Base-by-base conservation (phyloP, 1,140 invertebrate species). In the Tetramorium simillimum region DNA sequence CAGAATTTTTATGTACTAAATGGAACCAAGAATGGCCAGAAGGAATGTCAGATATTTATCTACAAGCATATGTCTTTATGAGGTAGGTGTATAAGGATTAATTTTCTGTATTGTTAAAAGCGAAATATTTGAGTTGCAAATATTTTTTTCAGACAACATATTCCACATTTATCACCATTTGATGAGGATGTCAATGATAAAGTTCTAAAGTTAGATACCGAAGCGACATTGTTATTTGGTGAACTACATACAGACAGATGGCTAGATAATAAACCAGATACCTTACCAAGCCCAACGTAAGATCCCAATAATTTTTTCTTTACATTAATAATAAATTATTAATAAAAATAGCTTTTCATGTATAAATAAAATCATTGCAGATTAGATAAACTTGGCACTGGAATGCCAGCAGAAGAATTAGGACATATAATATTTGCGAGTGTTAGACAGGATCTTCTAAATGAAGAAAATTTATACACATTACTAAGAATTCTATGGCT, bases 1-100 rank as follows among this genome's bases (percentile, higher is more conserved):
- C 97, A 4, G 93, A 95, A 89, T 95, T 96, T 88, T 93, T 98
- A 60, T 94, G 95, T 46, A 94, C 92, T 16, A 96, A 97, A 85
- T 97, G 97, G 96, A 95, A 95, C 86, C 86, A 94, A 33, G 95
- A 96, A 80, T 98, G 97, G 97, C 97, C 97, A 0, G 93, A 96
- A 86, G 95, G 95, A 62, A 94, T 97, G n/a, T 86, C 94, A 7
- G 95, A 96, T 1, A 85, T 97, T 40, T 98, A 96, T 94, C 93
- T 97, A 65, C 93, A 96, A 92, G 95, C 96, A 3, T 97, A 97
- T 91, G 93, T 95, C n/a, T 96, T 95, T 88, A 96, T 95, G 37
- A 92, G 95, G 94, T 95, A 91, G 21, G 73, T 80, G 46, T 51
- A 51, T 53, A 51, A 21, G 6, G 12, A 70, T 81, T 58, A 4